Percentiles rank a stretch among this genome's conserved stretches.
phyloP scores from a whole-genome alignment of 1,140 invertebrate species.

The Frieseomelitta varia region DNA sequence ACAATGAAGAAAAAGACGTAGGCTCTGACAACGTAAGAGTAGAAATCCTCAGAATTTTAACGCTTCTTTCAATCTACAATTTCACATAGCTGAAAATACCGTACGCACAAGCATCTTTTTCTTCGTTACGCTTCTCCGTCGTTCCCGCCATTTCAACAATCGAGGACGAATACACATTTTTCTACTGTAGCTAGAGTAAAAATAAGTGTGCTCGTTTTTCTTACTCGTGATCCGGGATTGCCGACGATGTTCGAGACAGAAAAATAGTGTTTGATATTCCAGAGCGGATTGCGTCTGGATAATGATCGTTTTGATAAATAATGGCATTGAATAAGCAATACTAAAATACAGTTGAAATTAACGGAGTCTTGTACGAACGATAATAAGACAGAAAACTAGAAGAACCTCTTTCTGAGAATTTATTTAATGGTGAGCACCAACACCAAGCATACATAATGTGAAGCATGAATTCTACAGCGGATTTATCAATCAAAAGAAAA shows the following conservation, averaged over 20 bases:
- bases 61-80: not conserved
- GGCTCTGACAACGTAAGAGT: not conserved
- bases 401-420: not conserved
- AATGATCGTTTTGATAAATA: conserved; percentile 1
- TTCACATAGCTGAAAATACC: not conserved
- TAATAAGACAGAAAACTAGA: not conserved
- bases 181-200: not conserved
- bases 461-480: not conserved
- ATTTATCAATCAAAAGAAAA: not conserved
- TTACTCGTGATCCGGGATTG: too few relatives aligned
- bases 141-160: too few relatives aligned
- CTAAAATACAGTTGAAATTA: not conserved
- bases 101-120: not conserved
- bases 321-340: conserved; percentile 7
- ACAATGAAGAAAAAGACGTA: not conserved
- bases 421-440: conserved; percentile 31
- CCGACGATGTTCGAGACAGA: not conserved
- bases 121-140: not conserved
- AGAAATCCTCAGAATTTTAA: not conserved
- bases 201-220: not conserved
- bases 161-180: not conserved
- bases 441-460: conserved; percentile 7
- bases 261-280: not conserved
- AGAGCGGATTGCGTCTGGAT: not conserved
- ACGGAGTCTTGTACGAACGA: not conserved